These are phyloP conservation scores for Gonatopus flavifemur DNA, from an alignment of 1,140 invertebrate species.

Conservation along the genomic window DNA sequence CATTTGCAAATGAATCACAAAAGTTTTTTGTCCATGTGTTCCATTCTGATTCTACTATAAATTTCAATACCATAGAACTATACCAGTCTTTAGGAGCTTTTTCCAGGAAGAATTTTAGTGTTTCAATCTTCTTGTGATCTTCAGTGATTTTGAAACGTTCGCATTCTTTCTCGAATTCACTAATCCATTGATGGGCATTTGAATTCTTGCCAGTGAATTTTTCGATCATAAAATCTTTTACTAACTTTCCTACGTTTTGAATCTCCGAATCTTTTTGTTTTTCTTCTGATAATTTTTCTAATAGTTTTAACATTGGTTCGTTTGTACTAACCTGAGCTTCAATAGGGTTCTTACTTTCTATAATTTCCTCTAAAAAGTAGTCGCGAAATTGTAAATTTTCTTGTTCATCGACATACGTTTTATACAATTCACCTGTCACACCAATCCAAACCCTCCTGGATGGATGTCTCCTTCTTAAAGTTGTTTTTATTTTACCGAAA, in stretches of 20 bases:
- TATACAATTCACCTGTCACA: not conserved
- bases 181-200: constrained; percentile 8
- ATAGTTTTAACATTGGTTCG: too few species aligned
- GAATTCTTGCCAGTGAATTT: constrained; percentile 9
- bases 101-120: constrained; percentile 7
- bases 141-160: not conserved
- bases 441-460: constrained; percentile 39
- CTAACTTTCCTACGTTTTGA: too few species aligned
- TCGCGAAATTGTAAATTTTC: too few species aligned
- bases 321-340: too few species aligned
- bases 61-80: not conserved
- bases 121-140: constrained; percentile 3
- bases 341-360: too few species aligned
- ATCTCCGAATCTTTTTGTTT: too few species aligned
- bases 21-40: constrained; percentile 2
- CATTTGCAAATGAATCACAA: constrained; percentile 1
- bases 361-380: too few species aligned
- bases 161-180: constrained; percentile 5
- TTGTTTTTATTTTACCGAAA: constrained; percentile 35
- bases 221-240: too few species aligned
- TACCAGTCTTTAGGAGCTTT: not conserved
- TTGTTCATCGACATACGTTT: constrained; percentile 11
- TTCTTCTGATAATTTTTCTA: too few species aligned
- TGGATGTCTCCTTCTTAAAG: constrained; percentile 39
- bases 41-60: not conserved